A percentile compares a stretch with the other conserved stretches of the same genome.
Evolutionary conservation across 1,140 invertebrate species (phyloP).

Genomic region (Rhyzopertha dominica): DNA sequence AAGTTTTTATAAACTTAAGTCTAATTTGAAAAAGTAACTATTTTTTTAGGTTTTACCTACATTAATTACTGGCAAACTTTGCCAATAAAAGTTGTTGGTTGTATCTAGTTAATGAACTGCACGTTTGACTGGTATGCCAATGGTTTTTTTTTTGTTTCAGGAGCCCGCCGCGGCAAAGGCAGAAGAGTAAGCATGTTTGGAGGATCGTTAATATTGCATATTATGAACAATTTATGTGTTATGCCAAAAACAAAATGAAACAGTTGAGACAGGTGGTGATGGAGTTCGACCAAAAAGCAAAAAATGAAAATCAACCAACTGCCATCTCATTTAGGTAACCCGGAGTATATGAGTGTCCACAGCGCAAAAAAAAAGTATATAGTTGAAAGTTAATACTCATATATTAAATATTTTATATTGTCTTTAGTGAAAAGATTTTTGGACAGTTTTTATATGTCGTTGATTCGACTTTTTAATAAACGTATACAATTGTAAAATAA

Average conservation of each 20-base stretch:
- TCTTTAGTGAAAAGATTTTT: constrained; percentile 34
- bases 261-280: constrained; percentile 20
- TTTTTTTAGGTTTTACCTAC: constrained; percentile 22
- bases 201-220: background rate
- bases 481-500: constrained; percentile 42
- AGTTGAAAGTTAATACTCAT: constrained; percentile 29
- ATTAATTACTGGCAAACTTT: constrained; percentile 6
- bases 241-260: constrained; percentile 18
- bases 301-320: constrained; percentile 33
- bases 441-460: constrained; percentile 38
- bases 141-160: constrained; percentile 26
- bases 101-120: background rate
- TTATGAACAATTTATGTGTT: constrained; percentile 15
- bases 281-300: constrained; percentile 29
- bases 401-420: constrained; percentile 33
- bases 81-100: constrained; percentile 10
- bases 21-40: constrained; percentile 4
- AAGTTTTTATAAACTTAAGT: background rate
- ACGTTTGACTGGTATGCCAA: background rate
- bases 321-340: constrained; percentile 28
- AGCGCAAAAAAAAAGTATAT: constrained; percentile 30
- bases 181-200: constrained; percentile 30
- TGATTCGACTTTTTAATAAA: constrained; percentile 35
- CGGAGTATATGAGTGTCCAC: constrained; percentile 23
- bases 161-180: constrained; percentile 25